Conservation (phyloP, 1,140 invertebrate species). For the Scaptomyza graminum region DNA sequence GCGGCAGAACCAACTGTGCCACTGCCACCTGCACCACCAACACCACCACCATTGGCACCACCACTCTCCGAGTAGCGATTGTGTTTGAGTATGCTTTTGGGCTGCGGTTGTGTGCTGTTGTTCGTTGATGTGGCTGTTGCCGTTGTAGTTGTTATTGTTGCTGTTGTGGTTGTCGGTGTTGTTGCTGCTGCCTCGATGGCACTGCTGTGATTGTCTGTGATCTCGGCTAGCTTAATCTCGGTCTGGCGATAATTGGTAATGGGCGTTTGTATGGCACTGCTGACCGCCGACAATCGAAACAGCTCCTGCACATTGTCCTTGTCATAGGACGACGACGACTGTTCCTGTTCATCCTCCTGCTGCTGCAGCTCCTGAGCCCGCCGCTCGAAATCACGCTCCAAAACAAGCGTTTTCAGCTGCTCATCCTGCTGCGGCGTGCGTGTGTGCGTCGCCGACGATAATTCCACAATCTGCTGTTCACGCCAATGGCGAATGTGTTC, state of each 20-base stretch:
- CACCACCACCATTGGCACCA: slow-evolving; percentile 39
- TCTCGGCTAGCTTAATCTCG: slow-evolving; percentile 76
- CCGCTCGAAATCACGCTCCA: slow-evolving; percentile 95
- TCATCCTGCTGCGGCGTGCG: slow-evolving; percentile 93
- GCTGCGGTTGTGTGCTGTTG: slow-evolving; percentile 50
- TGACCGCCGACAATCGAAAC: slow-evolving; percentile 59
- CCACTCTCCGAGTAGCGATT: slow-evolving; percentile 74
- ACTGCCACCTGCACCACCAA: slow-evolving; percentile 32
- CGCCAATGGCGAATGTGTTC: slow-evolving; percentile 86
- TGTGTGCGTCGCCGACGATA: slow-evolving; percentile 88
- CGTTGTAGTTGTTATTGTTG: slow-evolving; percentile 20
- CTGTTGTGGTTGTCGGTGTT: background rate
- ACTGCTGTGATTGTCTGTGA: slow-evolving; percentile 61
- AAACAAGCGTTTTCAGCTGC: slow-evolving; percentile 91
- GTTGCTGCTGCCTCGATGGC: slow-evolving; percentile 37
- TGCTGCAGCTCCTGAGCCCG: slow-evolving; percentile 91
- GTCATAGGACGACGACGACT: slow-evolving; percentile 72
- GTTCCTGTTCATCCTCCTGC: slow-evolving; percentile 92
- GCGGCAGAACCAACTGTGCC: slow-evolving; percentile 48
- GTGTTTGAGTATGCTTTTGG: slow-evolving; percentile 83
- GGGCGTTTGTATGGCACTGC: slow-evolving; percentile 78
- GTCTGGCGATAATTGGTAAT: slow-evolving; percentile 77
- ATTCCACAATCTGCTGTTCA: slow-evolving; percentile 93
- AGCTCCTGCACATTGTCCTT: slow-evolving; percentile 84
- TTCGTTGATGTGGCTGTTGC: slow-evolving; percentile 41